Evolutionary conservation across 2,888 invertebrate species (phyloP), one percentile per base, ranked within the genome.

Genomic region (Trissonchulus sp.): DNA sequence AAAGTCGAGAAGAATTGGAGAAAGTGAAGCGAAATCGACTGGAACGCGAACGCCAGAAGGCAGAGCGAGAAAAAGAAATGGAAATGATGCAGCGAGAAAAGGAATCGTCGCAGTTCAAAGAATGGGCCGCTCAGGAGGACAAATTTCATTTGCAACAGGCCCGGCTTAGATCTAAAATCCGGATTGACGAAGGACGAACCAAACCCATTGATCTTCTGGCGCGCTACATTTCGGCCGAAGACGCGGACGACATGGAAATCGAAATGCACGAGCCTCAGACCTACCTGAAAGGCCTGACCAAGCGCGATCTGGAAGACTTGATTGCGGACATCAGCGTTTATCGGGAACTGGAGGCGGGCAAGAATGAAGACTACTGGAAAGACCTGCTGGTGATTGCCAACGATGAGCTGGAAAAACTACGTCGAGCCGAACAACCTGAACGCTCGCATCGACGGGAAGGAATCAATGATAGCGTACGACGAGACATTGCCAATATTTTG

Each of bases 201-300:
- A 99, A 99, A 84, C 97, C 99, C 0, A 99, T 99, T 79, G 99
- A 99, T 88, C 88, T 98, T 78, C 87, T 99, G 75, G 97, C 97
- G 0, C 93, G 97, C 87, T 99, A 98, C 83, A 93, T 97, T 8
- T 72, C 68, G 1, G 77, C 79, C 3, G 93, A 94, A 82, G 92
- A 93, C 81, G 34, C 35, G 36, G 89, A 91, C 79, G 92, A 93
- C 73, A 92, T 95, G 81, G 93, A 94, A 0, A 91, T 97, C 34
- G 97, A 98, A 87, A 94, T 99, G 93, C 94, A 96, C 84, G 97
- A 99, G 85, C 98, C 99, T 0, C 95, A 97, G 84, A 92, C 93
- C 0, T 95, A 95, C 84, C 88, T 99, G 0, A 93, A 94, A 83
- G 86, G 97, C 0, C 87, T 98, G 75, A 91, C 91, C 28, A 89